Conservation (phyloP, 1,140 invertebrate species). For the Drosophila lacteicornis region DNA sequence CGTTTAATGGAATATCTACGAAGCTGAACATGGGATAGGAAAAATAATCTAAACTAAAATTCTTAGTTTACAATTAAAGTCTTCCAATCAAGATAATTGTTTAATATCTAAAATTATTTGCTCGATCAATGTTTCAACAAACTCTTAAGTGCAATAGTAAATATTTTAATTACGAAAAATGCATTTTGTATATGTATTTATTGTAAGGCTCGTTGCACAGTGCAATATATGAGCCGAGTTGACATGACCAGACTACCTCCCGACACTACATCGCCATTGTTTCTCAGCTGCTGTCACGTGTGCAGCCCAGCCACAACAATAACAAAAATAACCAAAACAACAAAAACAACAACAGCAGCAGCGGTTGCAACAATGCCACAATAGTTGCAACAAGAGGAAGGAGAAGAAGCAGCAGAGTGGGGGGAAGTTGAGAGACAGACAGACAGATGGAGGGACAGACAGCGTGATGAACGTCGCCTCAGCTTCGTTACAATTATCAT, state of each 20-base stretch:
- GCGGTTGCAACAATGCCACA: constrained; percentile 20
- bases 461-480: constrained; percentile 71
- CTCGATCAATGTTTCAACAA: too few relatives aligned
- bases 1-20: too few relatives aligned
- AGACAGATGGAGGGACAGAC: constrained; percentile 40
- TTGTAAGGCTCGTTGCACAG: background rate
- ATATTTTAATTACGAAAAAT: background rate
- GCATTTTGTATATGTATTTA: background rate
- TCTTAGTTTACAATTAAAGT: too few relatives aligned
- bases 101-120: too few relatives aligned
- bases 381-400: constrained; percentile 33
- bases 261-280: constrained; percentile 32
- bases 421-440: constrained; percentile 8
- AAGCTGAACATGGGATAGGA: too few relatives aligned
- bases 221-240: constrained; percentile 19
- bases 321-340: constrained; percentile 37
- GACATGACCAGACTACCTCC: constrained; percentile 21
- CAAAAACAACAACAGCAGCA: constrained; percentile 27
- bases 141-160: background rate
- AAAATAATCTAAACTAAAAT: too few relatives aligned
- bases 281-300: constrained; percentile 59
- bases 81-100: too few relatives aligned
- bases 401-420: constrained; percentile 7
- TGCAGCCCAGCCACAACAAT: constrained; percentile 39
- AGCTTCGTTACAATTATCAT: constrained; percentile 75